Base-by-base conservation (phyloP, 2,113 vertebrate genomes). In the Aphyosemion australe region DNA sequence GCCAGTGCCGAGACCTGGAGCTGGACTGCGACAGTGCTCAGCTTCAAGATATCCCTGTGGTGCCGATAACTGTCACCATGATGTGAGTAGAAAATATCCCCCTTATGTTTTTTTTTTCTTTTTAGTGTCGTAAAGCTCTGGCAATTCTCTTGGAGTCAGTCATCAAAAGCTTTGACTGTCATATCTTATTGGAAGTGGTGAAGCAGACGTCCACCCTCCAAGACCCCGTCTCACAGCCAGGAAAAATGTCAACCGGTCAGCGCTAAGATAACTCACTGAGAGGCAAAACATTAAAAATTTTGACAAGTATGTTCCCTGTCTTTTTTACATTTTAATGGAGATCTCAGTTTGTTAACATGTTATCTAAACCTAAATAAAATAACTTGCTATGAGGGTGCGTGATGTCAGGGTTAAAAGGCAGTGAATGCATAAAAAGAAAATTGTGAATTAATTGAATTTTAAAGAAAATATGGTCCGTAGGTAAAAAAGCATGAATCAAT, bases 41-140 rank as follows among this genome's bases (percentile, higher is more conserved):
- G 65, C 88, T 98, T 65, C 89, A 50, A 72, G 80, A 91, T 12
- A 71, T 98, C 59, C 96, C 96, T 0, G 84, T 77, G 0, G 93
- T 97, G 73, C 94, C 96, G 16, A 80, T 93, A 41, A 98, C 98
- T 61, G 85, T 99, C 83, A 96, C 95, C 47, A 80, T 93, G 75
- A 94, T 99, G 96, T 99, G 92, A 97, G 97, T 95, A 85, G 59
- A 87, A 72, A 63, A 74, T 37, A 32, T 45, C 20, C 46, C 16
- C 10, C 13, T 19, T 20, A 10, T n/a, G 14, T 5, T 12, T 18
- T 61, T 37, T 14, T 51, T 18, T 61, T 61, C 1, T 37, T 26
- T 12, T 51, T 3, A 31, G 1, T 20, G 46, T 53, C 19, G 9
- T 56, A 21, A 53, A 41, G 21, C 50, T 63, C 20, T 19, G 31